A percentile compares a stretch with the other conserved stretches of the same genome.
Evolutionary conservation across 2,797 vertebrate species (phyloP).

Genomic region (Pantherophis alleghaniensis): DNA sequence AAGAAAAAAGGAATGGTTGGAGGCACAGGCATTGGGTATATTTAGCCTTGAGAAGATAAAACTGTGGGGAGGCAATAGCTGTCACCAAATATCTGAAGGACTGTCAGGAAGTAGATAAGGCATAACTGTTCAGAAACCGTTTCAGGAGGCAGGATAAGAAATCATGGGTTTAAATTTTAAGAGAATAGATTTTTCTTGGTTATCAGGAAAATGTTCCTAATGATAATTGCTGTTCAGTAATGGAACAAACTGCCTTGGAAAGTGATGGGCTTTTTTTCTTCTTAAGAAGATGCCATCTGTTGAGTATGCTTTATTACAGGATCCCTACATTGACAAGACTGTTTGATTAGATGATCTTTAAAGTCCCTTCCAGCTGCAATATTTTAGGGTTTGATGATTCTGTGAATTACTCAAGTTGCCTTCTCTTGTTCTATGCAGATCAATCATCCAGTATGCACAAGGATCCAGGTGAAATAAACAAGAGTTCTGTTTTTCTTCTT

Average conservation of each 20-base stretch:
- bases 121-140: background rate
- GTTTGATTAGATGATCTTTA: background rate
- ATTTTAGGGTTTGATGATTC: background rate
- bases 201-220: background rate
- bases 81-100: background rate
- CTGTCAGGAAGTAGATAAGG: background rate
- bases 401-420: background rate
- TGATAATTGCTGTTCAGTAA: background rate
- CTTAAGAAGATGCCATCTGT: background rate
- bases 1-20: background rate
- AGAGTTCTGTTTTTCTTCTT: background rate
- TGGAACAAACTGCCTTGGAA: background rate
- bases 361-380: background rate
- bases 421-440: background rate
- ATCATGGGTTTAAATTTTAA: background rate
- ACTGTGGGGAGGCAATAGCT: background rate
- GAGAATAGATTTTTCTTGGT: background rate
- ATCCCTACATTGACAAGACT: background rate
- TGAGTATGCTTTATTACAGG: background rate
- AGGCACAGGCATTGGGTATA: background rate
- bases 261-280: background rate
- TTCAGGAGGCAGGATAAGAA: background rate
- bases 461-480: background rate
- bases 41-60: background rate
- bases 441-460: background rate